phyloP scores from a whole-genome alignment of 2,113 vertebrate species.

The Callithrix jacchus region DNA sequence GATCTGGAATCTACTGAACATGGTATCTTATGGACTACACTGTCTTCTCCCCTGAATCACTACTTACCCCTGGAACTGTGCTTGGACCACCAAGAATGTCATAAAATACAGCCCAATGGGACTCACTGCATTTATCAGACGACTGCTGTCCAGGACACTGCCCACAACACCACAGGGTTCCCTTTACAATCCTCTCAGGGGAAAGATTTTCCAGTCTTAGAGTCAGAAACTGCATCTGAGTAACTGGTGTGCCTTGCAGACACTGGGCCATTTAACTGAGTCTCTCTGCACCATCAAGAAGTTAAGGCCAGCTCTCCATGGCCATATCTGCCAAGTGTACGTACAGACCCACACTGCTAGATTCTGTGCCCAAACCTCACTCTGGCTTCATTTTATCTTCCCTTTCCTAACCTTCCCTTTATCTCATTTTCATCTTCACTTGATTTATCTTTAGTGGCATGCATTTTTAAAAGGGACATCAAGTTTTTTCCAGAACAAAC shows the following conservation, averaged over 20 bases:
- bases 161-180: neutral
- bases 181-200: neutral
- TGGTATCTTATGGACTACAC: too few species aligned
- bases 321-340: neutral
- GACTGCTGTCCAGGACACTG: neutral
- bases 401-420: neutral
- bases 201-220: neutral
- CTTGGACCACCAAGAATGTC: neutral
- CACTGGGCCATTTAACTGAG: neutral
- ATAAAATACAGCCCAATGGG: neutral
- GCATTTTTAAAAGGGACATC: neutral
- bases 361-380: neutral
- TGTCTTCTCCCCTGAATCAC: neutral
- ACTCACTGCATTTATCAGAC: neutral
- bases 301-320: neutral
- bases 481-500: constrained; percentile 41
- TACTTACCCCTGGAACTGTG: neutral
- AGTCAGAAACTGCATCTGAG: neutral
- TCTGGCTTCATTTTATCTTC: neutral
- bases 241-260: neutral
- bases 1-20: neutral
- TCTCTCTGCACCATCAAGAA: neutral
- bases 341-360: neutral
- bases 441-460: neutral
- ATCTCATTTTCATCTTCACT: constrained; percentile 25